These are phyloP conservation scores for Sterrhoptilus dennistouni DNA, from an alignment of 2,113 vertebrate species.

Conservation along the genomic window DNA sequence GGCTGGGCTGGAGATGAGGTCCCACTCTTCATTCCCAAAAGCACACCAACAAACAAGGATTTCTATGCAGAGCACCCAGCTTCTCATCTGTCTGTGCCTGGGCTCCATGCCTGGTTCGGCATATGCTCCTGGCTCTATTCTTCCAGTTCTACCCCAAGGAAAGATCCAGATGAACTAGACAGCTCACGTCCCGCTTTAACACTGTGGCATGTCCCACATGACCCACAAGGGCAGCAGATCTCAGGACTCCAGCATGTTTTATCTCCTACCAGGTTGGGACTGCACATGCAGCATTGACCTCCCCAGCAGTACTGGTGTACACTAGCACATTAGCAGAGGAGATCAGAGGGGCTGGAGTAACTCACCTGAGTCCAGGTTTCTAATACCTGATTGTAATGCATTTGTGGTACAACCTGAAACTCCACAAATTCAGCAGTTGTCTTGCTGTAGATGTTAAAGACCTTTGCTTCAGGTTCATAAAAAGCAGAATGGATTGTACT, in stretches of 20 bases:
- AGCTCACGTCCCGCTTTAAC: not conserved
- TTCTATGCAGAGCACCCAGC: not conserved
- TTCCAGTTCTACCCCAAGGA: not conserved
- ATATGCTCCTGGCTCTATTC: not conserved
- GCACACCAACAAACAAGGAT: not conserved
- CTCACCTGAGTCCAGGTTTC: not conserved
- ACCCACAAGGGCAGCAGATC: not conserved
- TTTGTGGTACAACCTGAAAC: not conserved
- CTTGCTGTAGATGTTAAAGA: not conserved
- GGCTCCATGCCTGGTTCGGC: not conserved
- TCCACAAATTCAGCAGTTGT: not conserved
- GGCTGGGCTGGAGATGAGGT: not conserved
- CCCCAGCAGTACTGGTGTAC: not conserved
- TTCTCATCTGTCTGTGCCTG: not conserved
- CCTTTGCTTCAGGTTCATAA: not conserved
- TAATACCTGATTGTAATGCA: not conserved
- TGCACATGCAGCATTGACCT: rapidly evolving
- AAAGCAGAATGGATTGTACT: rapidly evolving
- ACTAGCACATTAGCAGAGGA: not conserved
- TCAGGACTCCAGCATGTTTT: not conserved
- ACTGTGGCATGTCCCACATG: not conserved
- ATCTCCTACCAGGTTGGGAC: not conserved
- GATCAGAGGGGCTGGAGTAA: not conserved
- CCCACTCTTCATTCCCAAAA: not conserved
- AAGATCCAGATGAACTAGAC: not conserved